Evolutionary conservation across 2,113 vertebrate genomes (phyloP).

Genomic region (Megaleporinus macrocephalus): DNA sequence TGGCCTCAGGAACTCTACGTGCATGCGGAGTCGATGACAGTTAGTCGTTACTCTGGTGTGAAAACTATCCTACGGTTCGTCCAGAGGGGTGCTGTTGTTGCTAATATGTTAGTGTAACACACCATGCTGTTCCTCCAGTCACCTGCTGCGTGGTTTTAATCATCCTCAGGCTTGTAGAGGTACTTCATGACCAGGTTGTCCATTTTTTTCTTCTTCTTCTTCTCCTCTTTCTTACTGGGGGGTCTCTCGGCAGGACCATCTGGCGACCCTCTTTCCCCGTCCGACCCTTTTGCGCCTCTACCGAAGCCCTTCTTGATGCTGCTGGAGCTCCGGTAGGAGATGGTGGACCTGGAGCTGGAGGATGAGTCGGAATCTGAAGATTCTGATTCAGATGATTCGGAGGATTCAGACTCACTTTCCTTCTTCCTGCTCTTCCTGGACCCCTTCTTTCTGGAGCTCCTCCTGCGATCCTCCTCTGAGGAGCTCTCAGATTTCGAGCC

Average conservation of each 20-base stretch:
- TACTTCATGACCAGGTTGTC: constrained; percentile 98
- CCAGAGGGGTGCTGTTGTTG: neutral
- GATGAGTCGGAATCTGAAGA: constrained; percentile 71
- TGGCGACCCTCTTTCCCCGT: constrained; percentile 62
- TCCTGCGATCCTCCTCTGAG: constrained; percentile 75
- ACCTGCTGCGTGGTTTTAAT: constrained; percentile 80
- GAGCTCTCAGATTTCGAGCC: constrained; percentile 73
- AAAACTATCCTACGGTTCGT: constrained; percentile 17
- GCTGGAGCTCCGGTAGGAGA: constrained; percentile 89
- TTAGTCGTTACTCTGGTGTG: constrained; percentile 22
- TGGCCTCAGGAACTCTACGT: constrained; percentile 9
- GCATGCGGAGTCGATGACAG: constrained; percentile 31
- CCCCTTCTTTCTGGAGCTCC: constrained; percentile 74
- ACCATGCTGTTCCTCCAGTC: constrained; percentile 67
- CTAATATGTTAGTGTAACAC: constrained; percentile 65
- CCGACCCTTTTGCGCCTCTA: neutral
- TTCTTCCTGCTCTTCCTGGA: constrained; percentile 71
- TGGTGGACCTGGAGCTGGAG: constrained; percentile 78
- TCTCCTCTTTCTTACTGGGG: constrained; percentile 80
- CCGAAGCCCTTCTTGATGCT: constrained; percentile 86
- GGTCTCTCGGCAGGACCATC: constrained; percentile 40
- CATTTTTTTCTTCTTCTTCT: constrained; percentile 88
- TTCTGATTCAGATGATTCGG: constrained; percentile 75
- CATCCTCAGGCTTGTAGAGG: constrained; percentile 94
- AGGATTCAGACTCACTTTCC: constrained; percentile 76